A percentile compares a stretch with the other conserved stretches of the same genome.
phyloP scores from a whole-genome alignment of 2,113 vertebrate species.

The Festucalex cinctus region DNA sequence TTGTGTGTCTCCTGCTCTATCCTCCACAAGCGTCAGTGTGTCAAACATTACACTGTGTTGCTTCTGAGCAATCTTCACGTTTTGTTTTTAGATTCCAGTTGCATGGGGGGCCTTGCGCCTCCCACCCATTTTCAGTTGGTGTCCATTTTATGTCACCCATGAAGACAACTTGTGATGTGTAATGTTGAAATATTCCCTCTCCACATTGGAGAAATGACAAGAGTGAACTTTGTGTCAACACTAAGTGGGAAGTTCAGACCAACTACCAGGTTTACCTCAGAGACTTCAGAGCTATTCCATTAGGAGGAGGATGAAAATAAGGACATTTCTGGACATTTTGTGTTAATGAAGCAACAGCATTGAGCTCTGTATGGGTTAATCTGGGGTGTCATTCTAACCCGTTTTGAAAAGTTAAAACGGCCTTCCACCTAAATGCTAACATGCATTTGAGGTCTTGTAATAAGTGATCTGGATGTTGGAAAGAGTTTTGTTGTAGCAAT shows the following conservation, averaged over 20 bases:
- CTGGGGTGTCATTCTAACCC: slow-evolving; percentile 19
- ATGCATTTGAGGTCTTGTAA: slow-evolving; percentile 55
- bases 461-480: slow-evolving; percentile 52
- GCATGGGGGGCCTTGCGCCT: slow-evolving; percentile 27
- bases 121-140: slow-evolving; percentile 32
- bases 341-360: slow-evolving; percentile 30
- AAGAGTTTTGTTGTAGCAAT: slow-evolving; percentile 66
- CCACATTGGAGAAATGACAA: slow-evolving; percentile 76
- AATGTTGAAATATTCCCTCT: slow-evolving; percentile 59
- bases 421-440: slow-evolving; percentile 49
- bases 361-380: slow-evolving; percentile 31
- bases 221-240: slow-evolving; percentile 62
- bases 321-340: slow-evolving; percentile 49
- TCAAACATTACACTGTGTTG: slow-evolving; percentile 53
- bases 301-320: slow-evolving; percentile 43
- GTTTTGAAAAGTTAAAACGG: slow-evolving; percentile 36
- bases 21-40: slow-evolving; percentile 43
- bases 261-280: slow-evolving; percentile 67
- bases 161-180: slow-evolving; percentile 54
- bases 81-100: slow-evolving; percentile 42
- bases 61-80: slow-evolving; percentile 39
- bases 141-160: slow-evolving; percentile 58
- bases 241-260: slow-evolving; percentile 62
- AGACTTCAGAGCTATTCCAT: slow-evolving; percentile 45
- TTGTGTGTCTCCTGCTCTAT: slow-evolving; percentile 27